Evolutionary conservation across 2,113 vertebrate species (phyloP).

Genomic region (Colius striatus): DNA sequence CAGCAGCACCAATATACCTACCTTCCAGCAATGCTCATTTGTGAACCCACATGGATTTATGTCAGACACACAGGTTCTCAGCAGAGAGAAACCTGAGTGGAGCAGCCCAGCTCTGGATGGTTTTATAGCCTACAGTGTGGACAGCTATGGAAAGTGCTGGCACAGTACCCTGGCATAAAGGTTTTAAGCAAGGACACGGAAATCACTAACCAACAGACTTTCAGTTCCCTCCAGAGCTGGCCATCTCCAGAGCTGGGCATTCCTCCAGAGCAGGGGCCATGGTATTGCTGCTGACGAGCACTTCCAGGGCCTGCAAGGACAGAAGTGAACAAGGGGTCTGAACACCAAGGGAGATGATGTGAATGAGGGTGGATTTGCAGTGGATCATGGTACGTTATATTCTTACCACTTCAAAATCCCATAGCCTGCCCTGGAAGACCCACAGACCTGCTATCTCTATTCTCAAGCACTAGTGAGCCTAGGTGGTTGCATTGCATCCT

Average conservation of each 20-base stretch:
- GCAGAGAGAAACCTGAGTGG: neutral
- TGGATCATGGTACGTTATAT: neutral
- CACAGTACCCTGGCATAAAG: neutral
- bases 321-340: neutral
- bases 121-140: neutral
- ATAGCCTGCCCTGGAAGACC: neutral
- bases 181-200: neutral
- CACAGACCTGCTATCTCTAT: neutral
- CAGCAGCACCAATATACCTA: neutral
- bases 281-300: neutral
- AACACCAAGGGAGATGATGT: neutral
- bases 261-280: no score
- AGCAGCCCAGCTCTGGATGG: neutral
- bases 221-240: neutral
- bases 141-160: neutral
- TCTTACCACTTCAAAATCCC: neutral
- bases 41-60: neutral
- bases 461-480: neutral
- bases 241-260: no score
- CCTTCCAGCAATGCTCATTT: rapidly evolving
- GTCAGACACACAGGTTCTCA: neutral
- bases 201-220: neutral
- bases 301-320: neutral
- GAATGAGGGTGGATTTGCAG: neutral
- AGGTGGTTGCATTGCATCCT: neutral